Percentiles rank a stretch among this genome's conserved stretches.
Conservation (phyloP, 2,888 invertebrate genomes). For the Octonoba sinensis region DNA sequence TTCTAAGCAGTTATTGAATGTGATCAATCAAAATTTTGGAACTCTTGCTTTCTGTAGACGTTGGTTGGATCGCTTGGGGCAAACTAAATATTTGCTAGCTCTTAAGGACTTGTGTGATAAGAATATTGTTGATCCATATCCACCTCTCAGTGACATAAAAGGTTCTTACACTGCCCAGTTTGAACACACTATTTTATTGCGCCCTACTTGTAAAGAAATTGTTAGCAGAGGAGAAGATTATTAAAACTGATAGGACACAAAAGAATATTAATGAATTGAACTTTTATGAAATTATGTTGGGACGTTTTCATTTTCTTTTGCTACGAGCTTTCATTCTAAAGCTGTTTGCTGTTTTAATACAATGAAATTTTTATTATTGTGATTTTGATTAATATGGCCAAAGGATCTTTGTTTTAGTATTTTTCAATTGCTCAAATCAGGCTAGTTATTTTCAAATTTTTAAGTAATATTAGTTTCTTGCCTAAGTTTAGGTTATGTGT, state of each 20-base stretch:
- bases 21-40: conserved; percentile 96
- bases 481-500: too few species aligned
- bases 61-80: conserved; percentile 97
- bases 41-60: conserved; percentile 98
- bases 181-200: conserved; percentile 96
- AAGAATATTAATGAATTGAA: too few species aligned
- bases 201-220: conserved; percentile 98
- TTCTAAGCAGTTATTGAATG: conserved; percentile 89
- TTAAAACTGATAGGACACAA: conserved; percentile 73
- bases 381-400: too few species aligned
- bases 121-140: conserved; percentile 97
- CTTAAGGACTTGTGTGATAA: conserved; percentile 98
- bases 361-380: too few species aligned
- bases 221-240: conserved; percentile 97
- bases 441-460: too few species aligned
- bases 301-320: too few species aligned
- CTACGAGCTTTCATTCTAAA: too few species aligned
- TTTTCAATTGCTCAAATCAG: too few species aligned
- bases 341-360: too few species aligned
- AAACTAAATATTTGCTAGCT: conserved; percentile 97
- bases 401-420: too few species aligned
- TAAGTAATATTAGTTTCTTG: too few species aligned
- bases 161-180: conserved; percentile 99
- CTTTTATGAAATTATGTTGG: too few species aligned
- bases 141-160: conserved; percentile 95